Evolutionary conservation across 2,888 invertebrate genomes (phyloP), one percentile per base, ranked within the genome.

Genomic region (Apomyelois bistriatella): DNA sequence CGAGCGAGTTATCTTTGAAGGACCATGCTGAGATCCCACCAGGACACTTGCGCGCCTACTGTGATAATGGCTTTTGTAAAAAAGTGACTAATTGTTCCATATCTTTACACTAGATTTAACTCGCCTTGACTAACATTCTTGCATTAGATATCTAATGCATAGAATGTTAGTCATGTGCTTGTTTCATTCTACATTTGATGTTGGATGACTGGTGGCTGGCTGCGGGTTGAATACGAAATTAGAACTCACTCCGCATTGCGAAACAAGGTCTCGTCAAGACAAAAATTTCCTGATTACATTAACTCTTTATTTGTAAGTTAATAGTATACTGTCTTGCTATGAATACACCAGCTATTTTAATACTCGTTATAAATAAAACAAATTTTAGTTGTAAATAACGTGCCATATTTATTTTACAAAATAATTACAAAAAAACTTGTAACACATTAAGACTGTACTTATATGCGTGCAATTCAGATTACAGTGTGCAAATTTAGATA

Each of bases 331-430:
- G 2, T 22, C 3, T 22, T 22, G 3, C 22, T 22, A 22, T 22
- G n/a, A 22, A 5, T 22, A 5, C 22, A 22, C 3, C 22, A 22
- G 22, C 5, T 3, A 22, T 22, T 22, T 22, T 22, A 22, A 3
- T 22, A 22, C 22, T 22, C 22, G 22, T 22, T n/a, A n/a, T n/a
- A 64, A 66, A 73, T 66, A 56, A 68, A 70, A 68, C 58, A 64
- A 54, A 42, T 56, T 55, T 69, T 67, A 75, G 71, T 82, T 90
- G 90, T 90, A 90, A 90, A 90, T 90, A 90, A 88, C 84, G 90
- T 89, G 88, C 90, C 89, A 88, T 90, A 85, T 89, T 90, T 86
- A 89, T 82, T 82, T 84, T 89, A 89, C 88, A 90, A 90, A 88
- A 87, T 88, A 87, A 88, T 87, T 87, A 88, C 85, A 88, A 86